Evolutionary conservation across 2,888 invertebrate genomes (phyloP), one percentile per base, ranked within the genome.

Genomic region (Lomographa bimaculata): DNA sequence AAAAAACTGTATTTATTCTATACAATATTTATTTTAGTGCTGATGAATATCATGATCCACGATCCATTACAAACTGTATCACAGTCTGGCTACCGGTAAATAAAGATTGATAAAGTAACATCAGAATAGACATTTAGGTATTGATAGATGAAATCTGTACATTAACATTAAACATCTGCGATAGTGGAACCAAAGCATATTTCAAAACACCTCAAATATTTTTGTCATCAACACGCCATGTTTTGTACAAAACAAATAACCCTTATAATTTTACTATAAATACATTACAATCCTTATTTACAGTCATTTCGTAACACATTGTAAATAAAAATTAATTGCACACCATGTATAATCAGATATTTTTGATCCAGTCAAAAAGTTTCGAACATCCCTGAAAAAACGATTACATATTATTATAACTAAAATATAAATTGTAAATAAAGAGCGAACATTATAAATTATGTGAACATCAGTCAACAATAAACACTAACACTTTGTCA

Each of bases 291-390:
- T 50, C 50, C 64, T 61, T 73, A 78, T 74, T 65, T 75, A 74
- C 71, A 74, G 60, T 56, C 62, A 65, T 57, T 55, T 54, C 42
- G 61, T 67, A 67, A 67, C 46, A 57, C 43, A 56, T 53, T 60
- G 54, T 70, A 69, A 67, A 67, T 60, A 64, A 66, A 71, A 61
- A 72, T 69, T 70, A 76, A 77, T 82, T 81, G 80, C 80, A 82
- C 80, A 68, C n/a, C 54, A 60, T 75, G 21, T 71, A 74, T 79
- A 81, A 84, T 84, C 83, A 85, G 72, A 71, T 71, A 37, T 32
- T 42, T 83, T 84, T 86, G 87, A 87, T 86, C 86, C 86, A 85
- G 85, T 86, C 86, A 86, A 86, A 84, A 76, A 64, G 61, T 46
- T 41, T 14, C 14, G 25, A 36, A 46, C 40, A 42, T 44, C 36